Base-by-base conservation (phyloP, 2,113 vertebrate species). In the Cariama cristata region DNA sequence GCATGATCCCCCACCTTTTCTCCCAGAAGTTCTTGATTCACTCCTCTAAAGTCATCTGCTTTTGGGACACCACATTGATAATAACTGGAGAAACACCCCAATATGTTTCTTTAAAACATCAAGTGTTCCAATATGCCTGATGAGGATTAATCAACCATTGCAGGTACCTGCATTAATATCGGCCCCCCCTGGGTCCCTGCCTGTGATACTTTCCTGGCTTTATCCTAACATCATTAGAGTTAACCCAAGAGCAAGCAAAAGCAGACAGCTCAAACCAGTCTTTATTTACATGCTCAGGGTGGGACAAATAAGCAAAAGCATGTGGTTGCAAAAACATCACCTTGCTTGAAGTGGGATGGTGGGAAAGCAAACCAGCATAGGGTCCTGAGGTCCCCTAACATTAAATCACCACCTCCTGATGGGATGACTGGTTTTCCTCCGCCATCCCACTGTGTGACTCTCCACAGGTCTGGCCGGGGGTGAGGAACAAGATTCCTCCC, bases 391-490 rank as follows among this genome's bases (percentile, higher is more conserved):
- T 81, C 69, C 5, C n/a, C 30, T 83, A 86, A 63, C 0, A 0
- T 10, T 28, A 59, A 86, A 47, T 77, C 72, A 93, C 12, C 12
- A 17, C 7, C 9, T 94, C 47, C 14, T 42, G 17, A 87, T 58
- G 77, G 71, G 62, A 79, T 91, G 85, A 92, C 92, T 45, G 81
- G 74, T 86, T 95, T 94, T 88, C 33, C 66, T 88, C 56, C 7
- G 3, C 35, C 58, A 45, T 45, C 49, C 44, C 67, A 14, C 32
- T 6, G n/a, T 3, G 11, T 84, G 91, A 94, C 58, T 86, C 38
- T 14, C 47, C 33, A 9, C 45, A n/a, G 40, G 55, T 27, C 58
- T 38, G 40, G n/a, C 62, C 2, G 0, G 32, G 26, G 47, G 42
- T 30, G 44, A 83, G 40, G 30, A 89, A 79, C 64, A 53, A 58